Base-by-base conservation (phyloP, 2,113 vertebrate species). In the Microtus oregoni region DNA sequence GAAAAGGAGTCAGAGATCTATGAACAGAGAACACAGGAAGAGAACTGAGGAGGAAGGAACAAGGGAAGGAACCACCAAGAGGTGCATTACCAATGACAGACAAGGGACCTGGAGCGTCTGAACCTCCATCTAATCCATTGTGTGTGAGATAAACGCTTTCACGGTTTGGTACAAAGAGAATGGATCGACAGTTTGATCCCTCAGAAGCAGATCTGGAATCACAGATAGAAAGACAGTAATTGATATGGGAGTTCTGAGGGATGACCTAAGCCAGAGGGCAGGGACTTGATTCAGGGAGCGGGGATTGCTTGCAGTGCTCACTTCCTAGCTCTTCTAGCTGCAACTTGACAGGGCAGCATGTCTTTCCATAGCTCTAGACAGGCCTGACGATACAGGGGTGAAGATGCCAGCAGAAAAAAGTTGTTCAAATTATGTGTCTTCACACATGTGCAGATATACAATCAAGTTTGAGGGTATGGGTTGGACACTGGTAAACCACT, bases 1-100 rank as follows among this genome's bases (percentile, higher is more conserved):
- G 50, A 83, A 44, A 88, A 81, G 81, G 65, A 88, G 77, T 86
- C 65, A 26, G 83, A 85, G 38, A 12, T 85, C 94, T 90, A 82
- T 63, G 58, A 63, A 30, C 58, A 73, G 30, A 38, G 58, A 92
- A 61, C 44, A 30, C 65, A 55, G 35, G 50, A 93, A 90, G 50
- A 76, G 14, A 28, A 32, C 1, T 30, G 14, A 91, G 50, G 70
- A 85, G 58, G 52, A 92, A 92, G 14, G 81, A 50, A 79, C 47
- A 92, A 38, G 24, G 52, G 75, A 94, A 26, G n/a, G n/a, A 94
- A 70, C 9, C 63, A 78, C 61, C 65, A 58, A 87, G 82, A 67
- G 44, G 30, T 10, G 7, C 15, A 19, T 70, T 26, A 32, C 77
- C 58, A 67, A 20, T 65, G 26, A 63, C 28, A 26, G 52, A 41